Evolutionary conservation across 92 coral and sea anemone genomes (phyloP).

Genomic region (Bergia sp.): DNA sequence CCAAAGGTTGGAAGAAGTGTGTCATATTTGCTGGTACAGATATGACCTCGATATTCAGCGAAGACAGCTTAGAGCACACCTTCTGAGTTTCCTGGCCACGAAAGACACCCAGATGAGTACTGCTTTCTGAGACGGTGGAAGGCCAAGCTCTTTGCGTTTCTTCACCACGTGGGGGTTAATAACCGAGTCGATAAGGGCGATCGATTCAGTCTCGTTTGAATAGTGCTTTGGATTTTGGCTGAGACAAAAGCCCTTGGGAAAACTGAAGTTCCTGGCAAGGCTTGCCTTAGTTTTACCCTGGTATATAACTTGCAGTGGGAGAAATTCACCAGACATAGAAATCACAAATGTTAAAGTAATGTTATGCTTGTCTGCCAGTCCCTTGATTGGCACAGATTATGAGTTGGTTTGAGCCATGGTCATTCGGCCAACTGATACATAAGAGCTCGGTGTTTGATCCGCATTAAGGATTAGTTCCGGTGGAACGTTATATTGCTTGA

Average conservation of each 20-base stretch:
- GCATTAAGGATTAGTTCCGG: slow-evolving; percentile 63
- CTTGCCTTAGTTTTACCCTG: not conserved
- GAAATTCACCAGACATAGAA: slow-evolving; percentile 61
- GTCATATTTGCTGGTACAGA: not conserved
- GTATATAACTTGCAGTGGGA: no score
- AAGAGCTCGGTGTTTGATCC: slow-evolving; percentile 44
- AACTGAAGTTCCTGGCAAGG: no score
- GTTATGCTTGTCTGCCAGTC: slow-evolving; percentile 54
- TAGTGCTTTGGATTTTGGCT: no score
- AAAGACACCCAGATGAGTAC: slow-evolving; percentile 9
- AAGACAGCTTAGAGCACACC: not conserved
- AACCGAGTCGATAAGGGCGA: no score
- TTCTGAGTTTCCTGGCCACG: not conserved
- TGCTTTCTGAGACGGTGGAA: not conserved
- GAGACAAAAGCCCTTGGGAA: no score
- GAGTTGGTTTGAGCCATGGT: slow-evolving; percentile 70
- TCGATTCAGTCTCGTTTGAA: no score
- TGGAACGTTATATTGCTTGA: slow-evolving; percentile 30
- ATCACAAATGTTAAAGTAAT: slow-evolving; percentile 56
- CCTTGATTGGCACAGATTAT: slow-evolving; percentile 64
- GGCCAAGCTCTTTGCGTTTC: no score
- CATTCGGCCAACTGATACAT: slow-evolving; percentile 78
- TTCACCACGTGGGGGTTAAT: no score
- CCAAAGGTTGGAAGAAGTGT: no score
- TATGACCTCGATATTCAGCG: slow-evolving; percentile 3